Percentiles rank a stretch among this genome's conserved stretches.
Evolutionary conservation across 2,113 vertebrate genomes (phyloP).

Genomic region (Catharus minimus): DNA sequence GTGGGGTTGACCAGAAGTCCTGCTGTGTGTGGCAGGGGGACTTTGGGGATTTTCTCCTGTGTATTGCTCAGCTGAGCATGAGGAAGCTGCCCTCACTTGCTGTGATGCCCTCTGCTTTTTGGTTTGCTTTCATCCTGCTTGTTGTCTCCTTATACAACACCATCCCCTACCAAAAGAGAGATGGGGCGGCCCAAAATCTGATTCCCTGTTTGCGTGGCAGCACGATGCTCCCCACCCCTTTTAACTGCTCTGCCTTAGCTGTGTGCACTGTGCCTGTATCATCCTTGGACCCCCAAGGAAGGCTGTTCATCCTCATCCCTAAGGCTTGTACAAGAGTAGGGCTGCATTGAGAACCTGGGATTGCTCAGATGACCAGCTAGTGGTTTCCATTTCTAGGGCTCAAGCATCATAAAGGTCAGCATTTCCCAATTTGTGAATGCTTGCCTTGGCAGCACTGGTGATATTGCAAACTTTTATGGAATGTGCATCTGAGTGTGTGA

Average conservation of each 20-base stretch:
- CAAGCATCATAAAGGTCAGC: background rate
- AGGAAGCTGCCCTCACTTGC: background rate
- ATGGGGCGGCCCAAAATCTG: background rate
- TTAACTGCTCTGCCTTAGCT: background rate
- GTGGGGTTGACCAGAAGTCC: background rate
- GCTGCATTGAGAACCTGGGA: background rate
- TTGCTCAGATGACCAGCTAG: background rate
- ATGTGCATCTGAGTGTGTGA: background rate
- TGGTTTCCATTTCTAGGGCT: background rate
- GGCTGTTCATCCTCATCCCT: background rate
- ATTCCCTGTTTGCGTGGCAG: background rate
- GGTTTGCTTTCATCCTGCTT: background rate
- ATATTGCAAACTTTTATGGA: background rate
- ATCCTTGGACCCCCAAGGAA: background rate
- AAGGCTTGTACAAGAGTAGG: background rate
- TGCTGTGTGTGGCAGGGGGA: background rate
- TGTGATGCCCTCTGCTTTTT: background rate
- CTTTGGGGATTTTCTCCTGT: background rate
- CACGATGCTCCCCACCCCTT: background rate
- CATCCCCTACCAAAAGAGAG: rapidly evolving
- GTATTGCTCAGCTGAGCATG: background rate
- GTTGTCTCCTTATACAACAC: background rate
- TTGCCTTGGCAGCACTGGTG: background rate
- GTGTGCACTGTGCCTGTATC: rapidly evolving
- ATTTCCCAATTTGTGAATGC: background rate